These are phyloP conservation scores for Portevinia maculata DNA, from an alignment of 2,888 invertebrate genomes.

Conservation along the genomic window DNA sequence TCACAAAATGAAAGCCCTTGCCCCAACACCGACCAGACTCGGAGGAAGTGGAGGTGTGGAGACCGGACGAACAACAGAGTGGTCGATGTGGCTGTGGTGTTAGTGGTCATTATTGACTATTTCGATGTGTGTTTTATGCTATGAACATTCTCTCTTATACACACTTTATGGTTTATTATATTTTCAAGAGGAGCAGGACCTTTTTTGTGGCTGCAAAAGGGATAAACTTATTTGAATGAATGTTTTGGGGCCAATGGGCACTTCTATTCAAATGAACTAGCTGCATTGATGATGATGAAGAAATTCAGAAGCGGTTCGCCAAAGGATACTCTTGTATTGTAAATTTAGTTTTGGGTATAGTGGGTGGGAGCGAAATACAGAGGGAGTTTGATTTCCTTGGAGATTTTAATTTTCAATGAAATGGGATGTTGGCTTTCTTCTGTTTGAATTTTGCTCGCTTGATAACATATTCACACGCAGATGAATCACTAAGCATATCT, in stretches of 20 bases:
- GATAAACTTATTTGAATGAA: slow-evolving; percentile 51
- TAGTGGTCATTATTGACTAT: slow-evolving; percentile 72
- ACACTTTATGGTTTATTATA: slow-evolving; percentile 66
- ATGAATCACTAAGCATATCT: slow-evolving; percentile 60
- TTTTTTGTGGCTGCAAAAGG: slow-evolving; percentile 26
- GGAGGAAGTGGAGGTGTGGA: slow-evolving; percentile 49
- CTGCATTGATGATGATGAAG: slow-evolving; percentile 30
- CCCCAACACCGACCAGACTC: slow-evolving; percentile 7
- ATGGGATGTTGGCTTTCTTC: not conserved
- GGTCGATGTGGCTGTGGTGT: slow-evolving; percentile 49
- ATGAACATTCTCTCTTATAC: slow-evolving; percentile 47
- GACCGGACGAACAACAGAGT: slow-evolving; percentile 23
- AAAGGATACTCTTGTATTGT: slow-evolving; percentile 27
- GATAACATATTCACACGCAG: slow-evolving; percentile 39
- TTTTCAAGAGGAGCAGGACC: slow-evolving; percentile 44
- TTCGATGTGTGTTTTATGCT: slow-evolving; percentile 71
- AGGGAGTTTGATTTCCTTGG: slow-evolving; percentile 39
- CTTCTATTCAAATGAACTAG: not conserved
- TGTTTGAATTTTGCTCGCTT: slow-evolving; percentile 27
- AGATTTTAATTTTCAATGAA: slow-evolving; percentile 10
- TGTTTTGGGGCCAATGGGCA: slow-evolving; percentile 7
- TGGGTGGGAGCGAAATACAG: not conserved
- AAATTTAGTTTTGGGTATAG: not conserved
- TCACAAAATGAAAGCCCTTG: slow-evolving; percentile 51
- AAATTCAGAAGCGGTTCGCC: slow-evolving; percentile 30